Base-by-base conservation (phyloP, 2,113 vertebrate species). In the Labrus mixtus region DNA sequence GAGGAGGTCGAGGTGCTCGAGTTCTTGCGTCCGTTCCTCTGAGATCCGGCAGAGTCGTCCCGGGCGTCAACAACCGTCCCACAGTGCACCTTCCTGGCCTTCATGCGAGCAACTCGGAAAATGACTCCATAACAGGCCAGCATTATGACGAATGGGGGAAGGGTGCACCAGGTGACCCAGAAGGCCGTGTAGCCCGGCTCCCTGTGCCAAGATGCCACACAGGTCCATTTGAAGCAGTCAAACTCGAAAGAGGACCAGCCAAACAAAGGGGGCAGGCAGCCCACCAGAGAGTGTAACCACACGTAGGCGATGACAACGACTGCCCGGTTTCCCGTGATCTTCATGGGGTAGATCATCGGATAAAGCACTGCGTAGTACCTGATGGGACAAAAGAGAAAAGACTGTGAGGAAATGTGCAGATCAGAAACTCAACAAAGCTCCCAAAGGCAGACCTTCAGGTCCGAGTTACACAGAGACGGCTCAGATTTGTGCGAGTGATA, bases 331-430 rank as follows among this genome's bases (percentile, higher is more conserved):
- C 97, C 97, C 0, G 97, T 98, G 86, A 99, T 98, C 95, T 99
- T 99, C 97, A 97, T 98, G 0, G 98, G 98, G 89, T 99, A 99
- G 80, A 98, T 94, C 98, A 99, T 99, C 0, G 98, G 98, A 88
- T 99, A 99, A 22, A 99, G 93, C 13, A 99, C 98, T 1, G 98
- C 98, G 0, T 99, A 99, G 92, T 99, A 99, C 90, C 98, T 99
- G 85, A 7, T 1, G 54, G 50, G 46, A 41, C 5, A 58, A 64
- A 68, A 77, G 25, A 4, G 20, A 13, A 13, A 63, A 46, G 75
- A 56, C 7, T 10, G 54, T 68, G 36, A 84, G 64, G 48, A 56
- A 43, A 36, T 3, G 29, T n/a, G 6, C 11, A 59, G 39, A 12
- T 10, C 58, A 51, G 62, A 37, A 64, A 66, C 46, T 57, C n/a